A percentile compares a stretch with the other conserved stretches of the same genome.
These are phyloP conservation scores for Lates calcarifer DNA, from an alignment of 2,113 vertebrate genomes.

Conservation along the genomic window DNA sequence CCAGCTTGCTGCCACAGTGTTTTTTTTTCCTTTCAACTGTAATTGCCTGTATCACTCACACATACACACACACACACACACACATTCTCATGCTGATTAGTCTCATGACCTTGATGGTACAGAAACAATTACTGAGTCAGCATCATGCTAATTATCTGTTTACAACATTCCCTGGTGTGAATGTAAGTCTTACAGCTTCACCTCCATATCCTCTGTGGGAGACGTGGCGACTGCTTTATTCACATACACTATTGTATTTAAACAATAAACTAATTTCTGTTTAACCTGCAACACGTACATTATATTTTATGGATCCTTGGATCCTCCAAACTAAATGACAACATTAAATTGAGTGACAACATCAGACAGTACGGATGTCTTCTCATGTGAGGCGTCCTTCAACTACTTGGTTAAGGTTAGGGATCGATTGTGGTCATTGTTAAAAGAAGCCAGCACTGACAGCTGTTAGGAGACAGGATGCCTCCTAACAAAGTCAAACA, in stretches of 20 bases:
- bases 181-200: not conserved
- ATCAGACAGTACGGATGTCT: too few relatives aligned
- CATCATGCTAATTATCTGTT: constrained; percentile 59
- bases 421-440: not conserved
- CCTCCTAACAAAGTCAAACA: constrained; percentile 6
- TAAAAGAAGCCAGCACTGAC: not conserved
- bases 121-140: constrained; percentile 65
- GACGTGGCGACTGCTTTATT: not conserved
- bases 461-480: constrained; percentile 1
- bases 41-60: constrained; percentile 31
- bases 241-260: not conserved
- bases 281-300: not conserved
- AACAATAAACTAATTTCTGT: not conserved
- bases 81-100: constrained; percentile 41
- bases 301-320: not conserved
- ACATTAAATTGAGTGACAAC: too few relatives aligned
- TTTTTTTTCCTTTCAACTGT: not conserved
- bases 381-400: not conserved
- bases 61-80: constrained; percentile 5
- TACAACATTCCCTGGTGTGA: constrained; percentile 30
- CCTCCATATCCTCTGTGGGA: not conserved
- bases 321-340: not conserved
- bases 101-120: constrained; percentile 64
- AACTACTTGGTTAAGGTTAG: not conserved
- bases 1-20: constrained; percentile 8